Conservation (phyloP, 2,888 invertebrate genomes). For the Trachelus tabidus region DNA sequence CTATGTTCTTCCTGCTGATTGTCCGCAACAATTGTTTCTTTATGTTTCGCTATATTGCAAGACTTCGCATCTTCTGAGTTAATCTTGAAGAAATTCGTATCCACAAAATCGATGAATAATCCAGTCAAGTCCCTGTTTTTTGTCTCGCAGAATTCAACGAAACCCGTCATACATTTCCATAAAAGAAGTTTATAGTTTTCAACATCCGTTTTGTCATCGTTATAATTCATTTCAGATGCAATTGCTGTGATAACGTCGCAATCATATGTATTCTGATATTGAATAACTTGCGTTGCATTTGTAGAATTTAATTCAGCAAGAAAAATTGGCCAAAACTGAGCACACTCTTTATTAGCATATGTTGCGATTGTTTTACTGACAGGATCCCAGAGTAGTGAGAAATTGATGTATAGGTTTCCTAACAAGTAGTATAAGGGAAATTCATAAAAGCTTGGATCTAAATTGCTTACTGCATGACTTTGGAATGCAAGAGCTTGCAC, state of each 20-base stretch:
- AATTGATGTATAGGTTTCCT: slow-evolving; percentile 86
- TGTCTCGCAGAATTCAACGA: slow-evolving; percentile 81
- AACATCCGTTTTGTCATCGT: slow-evolving; percentile 75
- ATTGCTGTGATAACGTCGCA: slow-evolving; percentile 45
- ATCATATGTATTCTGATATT: slow-evolving; percentile 26
- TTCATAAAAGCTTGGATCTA: slow-evolving; percentile 70
- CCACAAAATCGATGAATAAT: slow-evolving; percentile 83
- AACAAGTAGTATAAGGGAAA: slow-evolving; percentile 83
- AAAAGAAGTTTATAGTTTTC: slow-evolving; percentile 82
- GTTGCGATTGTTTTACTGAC: slow-evolving; percentile 79
- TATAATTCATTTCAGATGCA: slow-evolving; percentile 50
- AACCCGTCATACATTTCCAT: slow-evolving; percentile 82
- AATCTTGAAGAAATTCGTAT: slow-evolving; percentile 73
- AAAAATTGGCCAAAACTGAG: slow-evolving; percentile 82
- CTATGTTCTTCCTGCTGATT: slow-evolving; percentile 61
- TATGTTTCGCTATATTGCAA: slow-evolving; percentile 69
- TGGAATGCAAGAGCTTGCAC: slow-evolving; percentile 78
- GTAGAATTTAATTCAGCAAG: slow-evolving; percentile 68
- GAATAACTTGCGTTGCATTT: slow-evolving; percentile 64
- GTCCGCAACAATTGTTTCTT: slow-evolving; percentile 38
- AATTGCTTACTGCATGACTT: slow-evolving; percentile 63
- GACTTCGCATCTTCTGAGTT: slow-evolving; percentile 70
- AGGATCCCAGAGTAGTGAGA: slow-evolving; percentile 91
- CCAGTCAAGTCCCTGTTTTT: slow-evolving; percentile 84
- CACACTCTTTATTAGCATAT: slow-evolving; percentile 71